Percentiles rank a stretch among this genome's conserved stretches.
Evolutionary conservation across 2,888 invertebrate species (phyloP).

Genomic region (Seladonia tumulorum): DNA sequence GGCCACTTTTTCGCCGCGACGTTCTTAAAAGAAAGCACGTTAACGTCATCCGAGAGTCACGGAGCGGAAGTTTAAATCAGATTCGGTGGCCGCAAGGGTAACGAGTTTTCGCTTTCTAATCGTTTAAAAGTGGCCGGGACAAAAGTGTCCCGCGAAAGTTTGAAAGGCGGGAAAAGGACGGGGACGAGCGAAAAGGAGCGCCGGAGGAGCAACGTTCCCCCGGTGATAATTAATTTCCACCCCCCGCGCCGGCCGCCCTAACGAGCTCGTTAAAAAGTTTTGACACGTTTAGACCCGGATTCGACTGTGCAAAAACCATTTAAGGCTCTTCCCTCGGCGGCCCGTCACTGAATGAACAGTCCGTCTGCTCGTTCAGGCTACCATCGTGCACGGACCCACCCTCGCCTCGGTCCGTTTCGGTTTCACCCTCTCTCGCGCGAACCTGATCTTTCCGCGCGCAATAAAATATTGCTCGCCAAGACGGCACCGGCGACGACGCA

Average conservation of each 20-base stretch:
- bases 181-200: conserved; percentile 1
- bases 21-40: conserved; percentile 6
- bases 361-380: conserved; percentile 45
- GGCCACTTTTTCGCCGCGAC: background rate
- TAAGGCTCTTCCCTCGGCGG: conserved; percentile 63
- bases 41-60: conserved; percentile 1
- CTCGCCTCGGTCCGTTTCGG: background rate
- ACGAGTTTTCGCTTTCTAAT: conserved; percentile 37
- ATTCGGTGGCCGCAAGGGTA: conserved; percentile 14
- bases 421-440: background rate
- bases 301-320: conserved; percentile 69
- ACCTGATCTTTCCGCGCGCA: background rate
- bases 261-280: conserved; percentile 80
- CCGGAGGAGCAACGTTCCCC: conserved; percentile 33
- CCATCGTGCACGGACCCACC: conserved; percentile 28
- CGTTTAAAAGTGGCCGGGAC: conserved; percentile 40
- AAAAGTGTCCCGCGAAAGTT: conserved; percentile 38
- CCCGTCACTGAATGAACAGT: conserved; percentile 57
- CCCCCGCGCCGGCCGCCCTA: conserved; percentile 45
- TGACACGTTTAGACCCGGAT: conserved; percentile 66
- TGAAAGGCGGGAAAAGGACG: background rate
- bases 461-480: background rate
- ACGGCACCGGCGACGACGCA: background rate
- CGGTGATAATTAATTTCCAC: conserved; percentile 68
- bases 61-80: conserved; percentile 19